Conservation (phyloP, 2,888 invertebrate species). For the Pseudococcus longispinus region DNA sequence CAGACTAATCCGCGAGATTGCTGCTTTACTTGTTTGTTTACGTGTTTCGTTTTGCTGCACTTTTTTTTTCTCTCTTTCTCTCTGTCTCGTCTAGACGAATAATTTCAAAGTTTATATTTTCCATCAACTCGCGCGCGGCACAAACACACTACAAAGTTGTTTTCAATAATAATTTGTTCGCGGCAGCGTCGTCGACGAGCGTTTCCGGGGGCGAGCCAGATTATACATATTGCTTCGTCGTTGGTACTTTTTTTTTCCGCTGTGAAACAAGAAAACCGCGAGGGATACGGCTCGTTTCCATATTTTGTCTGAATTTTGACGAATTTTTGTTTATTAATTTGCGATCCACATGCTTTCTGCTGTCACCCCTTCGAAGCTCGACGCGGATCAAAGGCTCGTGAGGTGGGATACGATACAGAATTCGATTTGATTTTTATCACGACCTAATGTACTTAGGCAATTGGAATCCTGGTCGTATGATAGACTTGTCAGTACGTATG, state of each 20-base stretch:
- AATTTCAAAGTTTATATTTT: conserved; percentile 55
- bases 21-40: conserved; percentile 56
- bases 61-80: conserved; percentile 45
- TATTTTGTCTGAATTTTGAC: too few species aligned
- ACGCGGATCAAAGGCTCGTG: not conserved
- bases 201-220: not conserved
- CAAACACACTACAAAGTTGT: not conserved
- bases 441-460: not conserved
- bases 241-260: too few species aligned
- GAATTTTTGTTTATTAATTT: too few species aligned
- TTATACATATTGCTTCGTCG: too few species aligned
- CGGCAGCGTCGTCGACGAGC: not conserved
- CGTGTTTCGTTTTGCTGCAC: conserved; percentile 55
- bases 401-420: not conserved
- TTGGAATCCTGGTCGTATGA: not conserved
- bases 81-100: conserved; percentile 53
- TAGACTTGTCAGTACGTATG: not conserved
- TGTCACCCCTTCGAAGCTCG: not conserved
- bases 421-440: not conserved
- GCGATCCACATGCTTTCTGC: too few species aligned
- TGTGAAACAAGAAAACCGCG: too few species aligned
- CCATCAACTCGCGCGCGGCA: conserved; percentile 44
- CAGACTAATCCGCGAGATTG: conserved; percentile 58
- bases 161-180: not conserved
- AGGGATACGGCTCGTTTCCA: too few species aligned